phyloP scores from a whole-genome alignment of 2,888 invertebrate genomes.

The Athalia circularis region DNA sequence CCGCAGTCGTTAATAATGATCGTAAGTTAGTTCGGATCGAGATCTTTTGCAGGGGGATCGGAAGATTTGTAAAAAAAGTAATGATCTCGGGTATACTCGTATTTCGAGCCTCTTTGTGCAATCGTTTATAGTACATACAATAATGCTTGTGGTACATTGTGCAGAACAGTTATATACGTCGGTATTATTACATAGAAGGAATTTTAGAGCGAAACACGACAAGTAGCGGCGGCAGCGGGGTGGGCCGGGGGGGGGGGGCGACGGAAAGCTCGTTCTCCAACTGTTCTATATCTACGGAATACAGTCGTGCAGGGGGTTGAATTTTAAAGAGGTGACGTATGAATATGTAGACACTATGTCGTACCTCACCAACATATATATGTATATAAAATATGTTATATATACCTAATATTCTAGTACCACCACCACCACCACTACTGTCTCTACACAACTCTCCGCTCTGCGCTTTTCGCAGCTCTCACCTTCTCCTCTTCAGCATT shows the following conservation, averaged over 20 bases:
- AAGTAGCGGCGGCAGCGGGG: slow-evolving; percentile 25
- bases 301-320: slow-evolving; percentile 12
- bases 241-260: background rate
- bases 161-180: background rate
- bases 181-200: background rate
- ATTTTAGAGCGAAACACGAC: background rate
- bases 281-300: slow-evolving; percentile 15
- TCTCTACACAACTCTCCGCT: too few species aligned
- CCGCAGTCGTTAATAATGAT: too few species aligned
- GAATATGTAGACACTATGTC: slow-evolving; percentile 36
- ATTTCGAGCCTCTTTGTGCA: too few species aligned
- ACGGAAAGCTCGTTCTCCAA: slow-evolving; percentile 4
- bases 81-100: too few species aligned
- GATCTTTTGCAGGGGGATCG: too few species aligned
- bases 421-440: too few species aligned
- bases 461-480: too few species aligned
- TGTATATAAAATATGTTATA: background rate
- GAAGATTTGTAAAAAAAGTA: too few species aligned
- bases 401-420: too few species aligned
- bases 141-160: too few species aligned
- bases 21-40: too few species aligned
- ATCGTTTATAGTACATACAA: too few species aligned
- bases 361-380: background rate
- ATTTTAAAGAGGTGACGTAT: slow-evolving; percentile 42
- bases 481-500: slow-evolving; percentile 8